Evolutionary conservation across 2,797 vertebrate species (phyloP), one percentile per base, ranked within the genome.

Genomic region (Enteromius anoplus): DNA sequence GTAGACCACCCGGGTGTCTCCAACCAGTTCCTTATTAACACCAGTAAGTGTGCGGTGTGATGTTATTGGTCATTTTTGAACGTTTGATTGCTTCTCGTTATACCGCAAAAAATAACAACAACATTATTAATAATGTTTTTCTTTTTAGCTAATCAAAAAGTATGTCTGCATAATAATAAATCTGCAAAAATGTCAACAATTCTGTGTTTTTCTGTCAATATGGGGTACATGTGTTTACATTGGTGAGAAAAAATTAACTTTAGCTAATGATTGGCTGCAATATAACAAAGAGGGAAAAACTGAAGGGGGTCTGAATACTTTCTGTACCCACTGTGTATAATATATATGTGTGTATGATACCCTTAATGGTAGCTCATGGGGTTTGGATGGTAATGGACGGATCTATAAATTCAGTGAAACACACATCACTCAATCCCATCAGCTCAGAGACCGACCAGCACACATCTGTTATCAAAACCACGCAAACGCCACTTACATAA

Each of bases 1-100:
- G 95, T 96, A 0, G 95, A 96, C 78, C 95, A 96, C 66, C 95
- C 95, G 0, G 95, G 95, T 0, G 95, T 96, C 37, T 96, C 95
- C 82, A 96, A 96, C 89, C 95, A 96, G 90, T 96, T 96, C 85
- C 95, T 96, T 85, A 95, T 96, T 87, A 96, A 95, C 88, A 96
- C 96, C 89, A 95, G 96, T 96, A 89, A 95, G 95, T 86, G 60
- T 80, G 53, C 72, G 86, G 26, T 11, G 3, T 62, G 60, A 47
- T 34, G n/a, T 4, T 49, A 65, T 47, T 21, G 5, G 11, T 14
- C 60, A 76, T 70, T 53, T 37, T 0, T 53, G 3, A 49, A 17
- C 71, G 53, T 4, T 53, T 7, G 19, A 14, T 72, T 12, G 4
- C 9, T 11, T 12, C 26, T 51, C 51, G 0, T 11, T 21, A 72